Evolutionary conservation across 2,888 invertebrate species (phyloP).

Genomic region (Apotomis capreana): DNA sequence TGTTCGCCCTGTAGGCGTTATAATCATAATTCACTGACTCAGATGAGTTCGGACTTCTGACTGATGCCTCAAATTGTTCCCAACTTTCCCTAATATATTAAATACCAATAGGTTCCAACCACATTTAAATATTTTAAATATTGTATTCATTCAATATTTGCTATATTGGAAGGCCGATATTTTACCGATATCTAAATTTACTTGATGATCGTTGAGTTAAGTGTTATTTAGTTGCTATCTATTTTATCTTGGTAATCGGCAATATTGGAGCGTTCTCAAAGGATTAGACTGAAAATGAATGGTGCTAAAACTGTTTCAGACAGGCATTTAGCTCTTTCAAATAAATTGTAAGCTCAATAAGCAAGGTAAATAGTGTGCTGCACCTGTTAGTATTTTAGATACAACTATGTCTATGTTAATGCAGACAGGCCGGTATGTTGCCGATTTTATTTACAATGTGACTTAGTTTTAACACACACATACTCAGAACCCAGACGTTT

Average conservation of each 20-base stretch:
- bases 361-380: too few species aligned
- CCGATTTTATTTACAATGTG: too few species aligned
- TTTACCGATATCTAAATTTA: neutral
- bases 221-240: neutral
- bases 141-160: slow-evolving; percentile 9
- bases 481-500: too few species aligned
- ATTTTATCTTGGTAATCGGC: slow-evolving; percentile 5
- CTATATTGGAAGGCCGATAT: neutral
- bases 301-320: too few species aligned
- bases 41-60: slow-evolving; percentile 7
- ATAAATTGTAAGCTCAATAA: too few species aligned
- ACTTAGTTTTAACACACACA: too few species aligned
- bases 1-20: slow-evolving; percentile 2
- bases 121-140: slow-evolving; percentile 33
- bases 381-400: too few species aligned
- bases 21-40: slow-evolving; percentile 11
- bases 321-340: too few species aligned
- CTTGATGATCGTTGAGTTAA: neutral
- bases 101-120: slow-evolving; percentile 4
- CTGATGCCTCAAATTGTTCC: slow-evolving; percentile 12
- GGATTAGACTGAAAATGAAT: neutral
- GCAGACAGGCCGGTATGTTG: too few species aligned
- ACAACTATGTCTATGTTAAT: too few species aligned
- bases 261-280: slow-evolving; percentile 6
- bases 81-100: slow-evolving; percentile 27